Evolutionary conservation across 2,113 vertebrate species (phyloP).

Genomic region (Ardeotis arabs): DNA sequence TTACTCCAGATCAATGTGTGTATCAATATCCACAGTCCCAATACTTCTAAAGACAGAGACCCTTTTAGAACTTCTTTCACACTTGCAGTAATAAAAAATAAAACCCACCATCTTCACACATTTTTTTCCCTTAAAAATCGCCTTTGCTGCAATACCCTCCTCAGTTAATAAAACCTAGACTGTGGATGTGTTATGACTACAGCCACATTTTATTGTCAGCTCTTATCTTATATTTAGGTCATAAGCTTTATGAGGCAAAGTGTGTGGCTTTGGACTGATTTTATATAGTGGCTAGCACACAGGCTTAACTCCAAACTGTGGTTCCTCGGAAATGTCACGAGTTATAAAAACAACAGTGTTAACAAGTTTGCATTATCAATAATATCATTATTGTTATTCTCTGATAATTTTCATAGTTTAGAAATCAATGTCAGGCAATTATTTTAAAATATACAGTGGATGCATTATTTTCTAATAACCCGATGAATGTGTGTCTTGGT

Average conservation of each 20-base stretch:
- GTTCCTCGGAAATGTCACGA: not conserved
- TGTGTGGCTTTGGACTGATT: not conserved
- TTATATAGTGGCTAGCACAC: not conserved
- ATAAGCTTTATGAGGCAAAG: not conserved
- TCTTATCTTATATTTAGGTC: not conserved
- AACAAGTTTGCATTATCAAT: not conserved
- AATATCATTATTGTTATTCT: not conserved
- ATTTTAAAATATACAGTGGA: slow-evolving; percentile 14
- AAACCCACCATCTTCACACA: not conserved
- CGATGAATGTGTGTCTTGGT: slow-evolving; percentile 23
- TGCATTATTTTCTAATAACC: slow-evolving; percentile 46
- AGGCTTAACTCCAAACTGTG: not conserved
- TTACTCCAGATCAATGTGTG: not conserved
- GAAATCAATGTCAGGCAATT: slow-evolving; percentile 46
- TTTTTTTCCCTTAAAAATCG: not conserved
- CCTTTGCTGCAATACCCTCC: not conserved
- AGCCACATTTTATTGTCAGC: not conserved
- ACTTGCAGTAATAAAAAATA: not conserved
- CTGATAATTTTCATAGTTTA: not conserved
- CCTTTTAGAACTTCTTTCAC: not conserved
- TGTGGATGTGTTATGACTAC: not conserved
- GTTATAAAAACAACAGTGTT: not conserved
- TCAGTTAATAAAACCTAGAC: slow-evolving; percentile 11
- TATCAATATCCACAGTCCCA: not conserved
- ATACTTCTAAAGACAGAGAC: not conserved